Evolutionary conservation across 2,888 invertebrate species (phyloP).

Genomic region (Andrena camellia): DNA sequence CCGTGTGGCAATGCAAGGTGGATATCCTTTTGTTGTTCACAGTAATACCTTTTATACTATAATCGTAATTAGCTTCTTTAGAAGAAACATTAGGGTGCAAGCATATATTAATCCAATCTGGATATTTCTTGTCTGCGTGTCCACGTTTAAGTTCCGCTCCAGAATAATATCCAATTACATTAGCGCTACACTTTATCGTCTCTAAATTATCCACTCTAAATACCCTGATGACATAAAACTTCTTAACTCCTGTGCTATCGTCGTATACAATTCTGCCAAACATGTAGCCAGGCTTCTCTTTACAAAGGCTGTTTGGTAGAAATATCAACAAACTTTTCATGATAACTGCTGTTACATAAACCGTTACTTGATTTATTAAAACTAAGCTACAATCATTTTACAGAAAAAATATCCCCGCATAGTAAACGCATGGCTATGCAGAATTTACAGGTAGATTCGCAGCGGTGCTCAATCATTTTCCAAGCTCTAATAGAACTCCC

Average conservation of each 20-base stretch:
- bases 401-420: not conserved
- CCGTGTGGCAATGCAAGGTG: slow-evolving; percentile 61
- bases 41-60: slow-evolving; percentile 71
- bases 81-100: slow-evolving; percentile 26
- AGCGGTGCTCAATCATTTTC: not conserved
- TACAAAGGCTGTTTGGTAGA: slow-evolving; percentile 74
- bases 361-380: not conserved
- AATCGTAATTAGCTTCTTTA: slow-evolving; percentile 62
- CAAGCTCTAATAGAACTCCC: not conserved
- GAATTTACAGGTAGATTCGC: not conserved
- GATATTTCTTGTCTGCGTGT: slow-evolving; percentile 63
- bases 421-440: not conserved
- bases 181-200: slow-evolving; percentile 51
- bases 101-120: slow-evolving; percentile 79
- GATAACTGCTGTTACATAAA: not conserved
- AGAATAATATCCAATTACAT: slow-evolving; percentile 79
- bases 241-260: slow-evolving; percentile 68
- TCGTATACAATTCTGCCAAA: slow-evolving; percentile 77
- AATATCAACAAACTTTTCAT: slow-evolving; percentile 80
- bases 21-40: slow-evolving; percentile 72
- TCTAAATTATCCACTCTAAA: slow-evolving; percentile 37
- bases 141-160: slow-evolving; percentile 53
- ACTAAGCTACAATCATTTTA: not conserved
- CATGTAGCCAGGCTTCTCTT: slow-evolving; percentile 76
- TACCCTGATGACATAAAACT: slow-evolving; percentile 78